Evolutionary conservation across 2,888 invertebrate genomes (phyloP).

Genomic region (Nomada goodeniana): DNA sequence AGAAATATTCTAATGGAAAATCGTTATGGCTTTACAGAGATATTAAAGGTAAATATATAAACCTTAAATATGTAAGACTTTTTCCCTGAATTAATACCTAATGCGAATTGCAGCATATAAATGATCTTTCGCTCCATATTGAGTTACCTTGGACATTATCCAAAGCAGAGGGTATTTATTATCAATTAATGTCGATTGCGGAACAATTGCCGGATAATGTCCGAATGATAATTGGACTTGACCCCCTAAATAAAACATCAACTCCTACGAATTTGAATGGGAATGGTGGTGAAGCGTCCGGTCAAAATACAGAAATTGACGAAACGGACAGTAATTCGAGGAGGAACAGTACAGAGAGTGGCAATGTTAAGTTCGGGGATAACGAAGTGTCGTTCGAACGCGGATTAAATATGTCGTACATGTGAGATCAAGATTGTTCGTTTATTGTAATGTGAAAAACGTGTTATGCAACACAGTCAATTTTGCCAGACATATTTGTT

Average conservation of each 20-base stretch:
- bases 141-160: conserved; percentile 93
- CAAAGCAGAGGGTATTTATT: conserved; percentile 96
- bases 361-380: conserved; percentile 77
- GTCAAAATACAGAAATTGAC: conserved; percentile 79
- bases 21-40: conserved; percentile 97
- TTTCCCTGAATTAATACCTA: conserved; percentile 21
- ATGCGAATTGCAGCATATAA: conserved; percentile 91
- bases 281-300: conserved; percentile 63
- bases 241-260: conserved; percentile 80
- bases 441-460: conserved; percentile 61
- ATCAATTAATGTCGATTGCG: conserved; percentile 91
- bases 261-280: conserved; percentile 66
- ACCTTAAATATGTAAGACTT: conserved; percentile 1
- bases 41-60: conserved; percentile 90
- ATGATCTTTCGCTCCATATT: conserved; percentile 95
- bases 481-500: conserved; percentile 16
- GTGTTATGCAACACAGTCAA: conserved; percentile 35
- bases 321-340: conserved; percentile 81
- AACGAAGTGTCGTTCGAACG: conserved; percentile 82
- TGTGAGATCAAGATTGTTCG: conserved; percentile 75
- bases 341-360: conserved; percentile 80
- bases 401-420: conserved; percentile 80
- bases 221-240: conserved; percentile 89
- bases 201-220: conserved; percentile 90
- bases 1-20: conserved; percentile 95